phyloP scores from a whole-genome alignment of 2,797 vertebrate genomes.

The Eulemur rubriventer region DNA sequence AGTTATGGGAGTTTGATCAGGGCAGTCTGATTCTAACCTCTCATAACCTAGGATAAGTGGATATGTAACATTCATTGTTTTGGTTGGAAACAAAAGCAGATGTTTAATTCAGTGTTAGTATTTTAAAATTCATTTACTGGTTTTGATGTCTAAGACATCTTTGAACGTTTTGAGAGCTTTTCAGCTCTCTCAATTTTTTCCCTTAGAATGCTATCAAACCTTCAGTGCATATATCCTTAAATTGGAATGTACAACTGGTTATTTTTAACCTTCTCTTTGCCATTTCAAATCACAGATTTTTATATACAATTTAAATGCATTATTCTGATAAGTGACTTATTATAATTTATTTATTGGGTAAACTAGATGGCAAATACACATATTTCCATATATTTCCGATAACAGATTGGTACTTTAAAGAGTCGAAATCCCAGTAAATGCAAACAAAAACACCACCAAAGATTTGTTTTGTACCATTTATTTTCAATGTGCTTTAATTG shows the following conservation, averaged over 20 bases:
- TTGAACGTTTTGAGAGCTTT: slow-evolving; percentile 16
- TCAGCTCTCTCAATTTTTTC: neutral
- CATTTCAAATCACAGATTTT: slow-evolving; percentile 38
- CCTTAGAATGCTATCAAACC: neutral
- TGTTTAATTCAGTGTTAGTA: neutral
- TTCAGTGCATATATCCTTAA: neutral
- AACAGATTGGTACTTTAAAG: slow-evolving; percentile 56
- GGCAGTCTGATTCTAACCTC: neutral
- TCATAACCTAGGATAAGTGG: neutral
- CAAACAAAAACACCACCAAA: slow-evolving; percentile 60
- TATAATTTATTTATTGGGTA: slow-evolving; percentile 52
- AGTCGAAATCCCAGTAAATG: slow-evolving; percentile 46
- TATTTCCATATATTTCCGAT: slow-evolving; percentile 52
- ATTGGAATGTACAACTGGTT: neutral
- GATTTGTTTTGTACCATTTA: slow-evolving; percentile 76
- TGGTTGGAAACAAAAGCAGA: neutral
- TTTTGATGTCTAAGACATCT: slow-evolving; percentile 7
- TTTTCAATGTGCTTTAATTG: slow-evolving; percentile 83
- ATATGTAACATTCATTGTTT: neutral
- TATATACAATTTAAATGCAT: neutral
- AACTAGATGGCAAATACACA: neutral
- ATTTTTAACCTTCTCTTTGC: slow-evolving; percentile 46
- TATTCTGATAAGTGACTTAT: slow-evolving; percentile 23
- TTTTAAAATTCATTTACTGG: neutral
- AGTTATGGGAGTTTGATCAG: neutral